Conservation (phyloP, 1,140 invertebrate species). For the Ips typographus region DNA sequence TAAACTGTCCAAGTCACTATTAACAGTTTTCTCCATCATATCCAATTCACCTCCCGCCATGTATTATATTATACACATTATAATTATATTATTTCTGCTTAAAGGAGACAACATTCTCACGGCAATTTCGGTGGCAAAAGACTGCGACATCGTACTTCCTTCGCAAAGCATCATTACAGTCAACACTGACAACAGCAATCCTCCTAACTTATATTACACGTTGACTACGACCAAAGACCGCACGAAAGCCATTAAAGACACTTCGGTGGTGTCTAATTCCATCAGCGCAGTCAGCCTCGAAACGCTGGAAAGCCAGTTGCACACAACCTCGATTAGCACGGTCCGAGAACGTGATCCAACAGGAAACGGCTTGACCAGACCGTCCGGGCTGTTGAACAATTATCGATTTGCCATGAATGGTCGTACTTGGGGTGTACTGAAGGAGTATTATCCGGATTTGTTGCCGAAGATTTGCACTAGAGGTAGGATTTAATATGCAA, state of each 20-base stretch:
- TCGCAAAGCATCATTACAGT: constrained; percentile 69
- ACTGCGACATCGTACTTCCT: constrained; percentile 86
- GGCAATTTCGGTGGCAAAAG: constrained; percentile 92
- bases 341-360: background rate
- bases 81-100: constrained; percentile 33
- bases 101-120: constrained; percentile 95
- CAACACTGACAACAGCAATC: constrained; percentile 40
- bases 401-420: constrained; percentile 81
- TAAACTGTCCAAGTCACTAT: too few species aligned
- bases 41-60: too few species aligned
- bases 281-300: constrained; percentile 63
- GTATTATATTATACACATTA: too few species aligned
- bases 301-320: constrained; percentile 56
- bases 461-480: constrained; percentile 72
- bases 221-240: constrained; percentile 43
- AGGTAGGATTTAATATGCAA: constrained; percentile 45
- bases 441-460: constrained; percentile 73
- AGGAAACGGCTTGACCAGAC: constrained; percentile 15
- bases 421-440: constrained; percentile 73
- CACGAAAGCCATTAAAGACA: constrained; percentile 18
- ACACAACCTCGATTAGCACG: constrained; percentile 27
- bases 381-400: constrained; percentile 37
- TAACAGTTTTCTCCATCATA: too few species aligned
- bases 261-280: constrained; percentile 49
- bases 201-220: constrained; percentile 49